phyloP scores from a whole-genome alignment of 2,888 invertebrate species.

The Tenodera sinensis region DNA sequence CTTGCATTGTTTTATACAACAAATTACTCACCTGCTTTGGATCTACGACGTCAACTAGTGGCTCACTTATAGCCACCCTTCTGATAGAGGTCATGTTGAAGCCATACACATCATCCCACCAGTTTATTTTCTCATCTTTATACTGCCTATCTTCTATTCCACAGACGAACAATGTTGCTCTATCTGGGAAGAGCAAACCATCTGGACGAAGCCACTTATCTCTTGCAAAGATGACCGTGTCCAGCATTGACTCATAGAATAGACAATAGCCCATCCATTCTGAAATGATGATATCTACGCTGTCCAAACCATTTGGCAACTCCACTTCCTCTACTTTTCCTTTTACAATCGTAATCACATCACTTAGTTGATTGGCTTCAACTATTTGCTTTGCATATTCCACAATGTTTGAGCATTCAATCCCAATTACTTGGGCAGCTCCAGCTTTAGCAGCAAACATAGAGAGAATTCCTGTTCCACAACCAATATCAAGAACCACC shows the following conservation, averaged over 20 bases:
- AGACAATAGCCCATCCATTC: conserved; percentile 86
- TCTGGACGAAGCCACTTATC: conserved; percentile 94
- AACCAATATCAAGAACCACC: conserved; percentile 94
- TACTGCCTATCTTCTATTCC: conserved; percentile 96
- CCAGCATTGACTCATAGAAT: conserved; percentile 99
- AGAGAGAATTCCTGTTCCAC: conserved; percentile 97
- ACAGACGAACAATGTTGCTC: conserved; percentile 91
- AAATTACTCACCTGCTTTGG: conserved; percentile 72
- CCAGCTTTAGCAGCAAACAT: conserved; percentile 99
- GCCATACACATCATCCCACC: conserved; percentile 99
- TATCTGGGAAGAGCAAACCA: conserved; percentile 70
- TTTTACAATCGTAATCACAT: conserved; percentile 79
- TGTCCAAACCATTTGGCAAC: conserved; percentile 82
- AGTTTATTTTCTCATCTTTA: conserved; percentile 99
- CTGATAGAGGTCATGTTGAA: conserved; percentile 99
- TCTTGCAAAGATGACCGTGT: conserved; percentile 95
- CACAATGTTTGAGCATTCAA: conserved; percentile 98
- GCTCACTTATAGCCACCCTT: conserved; percentile 96
- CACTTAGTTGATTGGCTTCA: conserved; percentile 74
- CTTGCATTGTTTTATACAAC: background rate
- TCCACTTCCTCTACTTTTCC: conserved; percentile 88
- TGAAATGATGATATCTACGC: conserved; percentile 88
- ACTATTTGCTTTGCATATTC: conserved; percentile 96
- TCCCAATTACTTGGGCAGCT: conserved; percentile 90
- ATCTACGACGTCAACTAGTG: conserved; percentile 97